Evolutionary conservation across 30 jellyfish, hydroid and myxozoan species (phyloP).

Genomic region (Haliclystus octoradiatus): DNA sequence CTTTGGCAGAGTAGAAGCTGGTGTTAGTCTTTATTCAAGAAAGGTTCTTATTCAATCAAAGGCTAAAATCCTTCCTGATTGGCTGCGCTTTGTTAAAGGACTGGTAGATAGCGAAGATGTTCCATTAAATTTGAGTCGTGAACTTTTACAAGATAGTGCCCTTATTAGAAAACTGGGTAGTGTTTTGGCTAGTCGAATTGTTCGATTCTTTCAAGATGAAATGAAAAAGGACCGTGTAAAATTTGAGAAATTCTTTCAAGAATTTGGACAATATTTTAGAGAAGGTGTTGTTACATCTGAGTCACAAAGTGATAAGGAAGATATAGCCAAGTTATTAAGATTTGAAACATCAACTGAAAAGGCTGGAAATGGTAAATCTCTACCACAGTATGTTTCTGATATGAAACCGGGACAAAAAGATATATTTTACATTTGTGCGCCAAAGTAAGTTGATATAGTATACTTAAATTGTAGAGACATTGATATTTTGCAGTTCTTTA

Average conservation of each 20-base stretch:
- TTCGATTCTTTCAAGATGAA: constrained; percentile 65
- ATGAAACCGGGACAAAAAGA: constrained; percentile 87
- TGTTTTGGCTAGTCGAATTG: constrained; percentile 43
- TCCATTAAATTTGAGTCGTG: constrained; percentile 92
- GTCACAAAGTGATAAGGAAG: constrained; percentile 63
- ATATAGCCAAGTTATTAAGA: constrained; percentile 65
- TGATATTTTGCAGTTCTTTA: too few species aligned
- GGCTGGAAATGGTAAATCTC: constrained; percentile 50
- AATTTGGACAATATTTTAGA: constrained; percentile 73
- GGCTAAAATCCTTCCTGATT: constrained; percentile 79
- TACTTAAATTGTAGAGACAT: too few species aligned
- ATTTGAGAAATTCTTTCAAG: constrained; percentile 76
- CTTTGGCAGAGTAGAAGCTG: constrained; percentile 82
- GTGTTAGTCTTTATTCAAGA: constrained; percentile 75
- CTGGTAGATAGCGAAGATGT: constrained; percentile 97
- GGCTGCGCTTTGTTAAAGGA: constrained; percentile 93
- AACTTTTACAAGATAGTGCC: constrained; percentile 92
- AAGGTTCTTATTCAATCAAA: constrained; percentile 91
- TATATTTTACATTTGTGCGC: constrained; percentile 76
- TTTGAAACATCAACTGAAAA: constrained; percentile 85
- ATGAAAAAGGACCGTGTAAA: constrained; percentile 82
- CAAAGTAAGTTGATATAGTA: constrained; percentile 58
- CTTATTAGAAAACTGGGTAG: constrained; percentile 58
- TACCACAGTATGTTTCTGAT: constrained; percentile 59
- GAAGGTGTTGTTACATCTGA: constrained; percentile 93